A percentile compares a stretch with the other conserved stretches of the same genome.
Conservation (phyloP, 1,140 invertebrate species). For the Bombus pascuorum region DNA sequence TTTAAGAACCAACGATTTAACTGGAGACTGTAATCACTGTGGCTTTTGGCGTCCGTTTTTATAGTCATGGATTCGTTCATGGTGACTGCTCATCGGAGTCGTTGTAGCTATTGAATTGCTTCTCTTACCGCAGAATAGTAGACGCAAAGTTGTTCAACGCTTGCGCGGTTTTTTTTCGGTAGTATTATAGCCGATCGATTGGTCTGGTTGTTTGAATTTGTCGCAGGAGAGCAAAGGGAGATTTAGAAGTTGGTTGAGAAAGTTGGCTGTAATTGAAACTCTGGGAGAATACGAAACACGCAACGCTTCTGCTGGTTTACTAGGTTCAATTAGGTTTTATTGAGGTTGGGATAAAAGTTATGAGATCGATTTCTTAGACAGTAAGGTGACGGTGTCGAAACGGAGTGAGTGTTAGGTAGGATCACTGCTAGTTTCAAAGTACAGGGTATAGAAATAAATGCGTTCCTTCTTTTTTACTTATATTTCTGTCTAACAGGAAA, state of each 20-base stretch:
- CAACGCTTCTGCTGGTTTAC: neutral
- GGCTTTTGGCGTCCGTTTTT: neutral
- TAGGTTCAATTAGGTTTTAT: neutral
- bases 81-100: neutral
- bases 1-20: neutral
- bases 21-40: neutral
- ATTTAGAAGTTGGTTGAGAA: neutral
- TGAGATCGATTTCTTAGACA: neutral
- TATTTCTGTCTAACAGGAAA: neutral
- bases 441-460: neutral
- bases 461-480: neutral
- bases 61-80: neutral
- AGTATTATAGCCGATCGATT: slow-evolving; percentile 40
- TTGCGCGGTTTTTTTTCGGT: neutral
- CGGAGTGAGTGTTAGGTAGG: neutral
- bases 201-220: slow-evolving; percentile 14
- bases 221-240: neutral
- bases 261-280: neutral
- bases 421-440: neutral
- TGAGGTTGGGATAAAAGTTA: neutral
- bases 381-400: too few relatives aligned
- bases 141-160: neutral
- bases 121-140: too few relatives aligned
- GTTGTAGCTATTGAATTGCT: neutral
- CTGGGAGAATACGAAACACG: neutral